These are phyloP conservation scores for Quadroppia sp. DNA, from an alignment of 2,888 invertebrate genomes.

Conservation along the genomic window DNA sequence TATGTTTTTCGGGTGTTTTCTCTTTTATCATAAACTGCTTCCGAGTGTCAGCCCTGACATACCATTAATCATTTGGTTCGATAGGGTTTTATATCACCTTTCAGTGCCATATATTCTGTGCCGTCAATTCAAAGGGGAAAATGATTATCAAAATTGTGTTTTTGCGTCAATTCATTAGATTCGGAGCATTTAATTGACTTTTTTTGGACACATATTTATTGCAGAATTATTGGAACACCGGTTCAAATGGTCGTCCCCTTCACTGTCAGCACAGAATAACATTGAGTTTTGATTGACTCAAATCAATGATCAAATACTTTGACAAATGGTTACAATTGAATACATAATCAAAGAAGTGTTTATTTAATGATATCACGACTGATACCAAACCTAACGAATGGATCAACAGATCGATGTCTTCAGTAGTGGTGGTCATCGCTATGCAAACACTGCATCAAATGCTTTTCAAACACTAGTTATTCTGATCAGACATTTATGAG, in stretches of 20 bases:
- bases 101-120: conserved; percentile 15
- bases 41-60: conserved; percentile 28
- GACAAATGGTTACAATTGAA: neutral
- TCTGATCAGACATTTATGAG: neutral
- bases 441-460: neutral
- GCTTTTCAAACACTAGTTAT: neutral
- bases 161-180: no score
- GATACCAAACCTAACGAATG: neutral
- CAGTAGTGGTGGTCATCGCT: conserved; percentile 7
- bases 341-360: neutral
- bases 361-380: conserved; percentile 18
- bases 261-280: neutral
- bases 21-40: conserved; percentile 28
- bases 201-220: no score
- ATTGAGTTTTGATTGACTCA: no score
- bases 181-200: no score
- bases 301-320: neutral
- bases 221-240: conserved; percentile 1
- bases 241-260: neutral
- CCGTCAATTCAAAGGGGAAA: neutral
- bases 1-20: conserved; percentile 9
- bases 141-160: neutral
- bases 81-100: conserved; percentile 28
- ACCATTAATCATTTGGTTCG: conserved; percentile 27
- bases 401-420: conserved; percentile 24